A percentile compares a stretch with the other conserved stretches of the same genome.
Conservation (phyloP, 2,113 vertebrate genomes). For the Oceanodroma tethys region DNA sequence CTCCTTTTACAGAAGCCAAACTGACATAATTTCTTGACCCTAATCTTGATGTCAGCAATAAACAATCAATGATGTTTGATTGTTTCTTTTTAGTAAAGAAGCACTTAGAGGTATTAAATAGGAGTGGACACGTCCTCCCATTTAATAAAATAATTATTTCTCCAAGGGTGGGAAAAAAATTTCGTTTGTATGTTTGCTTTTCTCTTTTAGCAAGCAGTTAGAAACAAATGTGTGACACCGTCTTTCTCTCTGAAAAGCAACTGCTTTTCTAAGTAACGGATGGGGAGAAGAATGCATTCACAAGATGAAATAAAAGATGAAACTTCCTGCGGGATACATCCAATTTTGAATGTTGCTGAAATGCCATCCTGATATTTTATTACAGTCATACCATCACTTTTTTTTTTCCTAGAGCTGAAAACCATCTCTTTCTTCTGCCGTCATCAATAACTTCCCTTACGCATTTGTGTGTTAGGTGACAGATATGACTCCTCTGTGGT, state of each 20-base stretch:
- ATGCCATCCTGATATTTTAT: not conserved
- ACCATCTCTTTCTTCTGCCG: not conserved
- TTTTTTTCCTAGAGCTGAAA: not conserved
- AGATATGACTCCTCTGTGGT: not conserved
- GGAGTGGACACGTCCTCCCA: constrained; percentile 60
- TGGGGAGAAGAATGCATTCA: constrained; percentile 8
- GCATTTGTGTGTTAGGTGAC: not conserved
- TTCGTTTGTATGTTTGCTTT: not conserved
- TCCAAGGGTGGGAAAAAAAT: constrained; percentile 12
- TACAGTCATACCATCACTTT: not conserved
- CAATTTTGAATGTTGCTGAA: not conserved
- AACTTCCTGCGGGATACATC: not conserved
- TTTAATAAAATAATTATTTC: constrained; percentile 65
- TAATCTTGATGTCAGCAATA: constrained; percentile 49
- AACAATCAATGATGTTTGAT: constrained; percentile 37
- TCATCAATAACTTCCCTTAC: not conserved
- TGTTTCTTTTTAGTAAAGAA: constrained; percentile 54
- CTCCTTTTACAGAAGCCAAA: constrained; percentile 23
- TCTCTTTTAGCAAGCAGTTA: constrained; percentile 39
- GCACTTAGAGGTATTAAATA: constrained; percentile 60
- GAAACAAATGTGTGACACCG: constrained; percentile 41
- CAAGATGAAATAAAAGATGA: not conserved
- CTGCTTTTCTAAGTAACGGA: not conserved
- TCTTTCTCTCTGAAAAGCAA: not conserved
- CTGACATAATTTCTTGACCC: not conserved